Conservation (phyloP, 2,797 vertebrate genomes). For the Eospalax fontanierii region DNA sequence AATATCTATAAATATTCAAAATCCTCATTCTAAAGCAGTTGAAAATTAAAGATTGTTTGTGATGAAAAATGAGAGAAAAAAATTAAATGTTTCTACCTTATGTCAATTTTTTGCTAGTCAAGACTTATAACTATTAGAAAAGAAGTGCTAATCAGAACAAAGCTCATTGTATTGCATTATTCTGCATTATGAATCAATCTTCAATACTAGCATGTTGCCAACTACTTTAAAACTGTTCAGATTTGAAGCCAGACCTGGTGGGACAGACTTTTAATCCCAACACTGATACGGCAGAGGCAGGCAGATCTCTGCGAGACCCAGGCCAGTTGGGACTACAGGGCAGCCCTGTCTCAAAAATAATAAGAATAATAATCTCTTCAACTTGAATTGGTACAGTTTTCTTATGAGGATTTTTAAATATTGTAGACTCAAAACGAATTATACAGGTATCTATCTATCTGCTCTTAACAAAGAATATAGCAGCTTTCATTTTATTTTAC, state of each 20-base stretch:
- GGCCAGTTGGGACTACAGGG: too few species aligned
- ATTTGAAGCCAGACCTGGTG: background rate
- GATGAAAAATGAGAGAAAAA: too few species aligned
- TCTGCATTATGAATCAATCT: background rate
- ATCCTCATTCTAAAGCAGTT: background rate
- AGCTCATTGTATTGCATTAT: background rate
- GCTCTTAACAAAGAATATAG: background rate
- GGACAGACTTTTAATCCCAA: too few species aligned
- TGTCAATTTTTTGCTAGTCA: constrained; percentile 47
- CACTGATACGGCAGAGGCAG: too few species aligned
- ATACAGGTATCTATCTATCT: background rate
- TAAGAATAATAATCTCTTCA: background rate
- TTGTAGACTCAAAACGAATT: background rate
- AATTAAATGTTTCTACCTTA: background rate
- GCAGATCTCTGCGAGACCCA: too few species aligned
- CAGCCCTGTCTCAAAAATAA: too few species aligned
- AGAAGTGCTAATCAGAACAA: constrained; percentile 33
- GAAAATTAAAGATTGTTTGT: constrained; percentile 40
- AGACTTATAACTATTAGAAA: background rate
- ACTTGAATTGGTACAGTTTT: constrained; percentile 35
- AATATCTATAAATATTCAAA: constrained; percentile 34
- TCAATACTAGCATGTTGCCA: background rate
- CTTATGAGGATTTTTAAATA: constrained; percentile 33
- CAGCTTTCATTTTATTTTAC: constrained; percentile 55
- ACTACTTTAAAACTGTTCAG: background rate